Evolutionary conservation across 2,113 vertebrate genomes (phyloP), one percentile per base, ranked within the genome.

Genomic region (Brachypteracias leptosomus): DNA sequence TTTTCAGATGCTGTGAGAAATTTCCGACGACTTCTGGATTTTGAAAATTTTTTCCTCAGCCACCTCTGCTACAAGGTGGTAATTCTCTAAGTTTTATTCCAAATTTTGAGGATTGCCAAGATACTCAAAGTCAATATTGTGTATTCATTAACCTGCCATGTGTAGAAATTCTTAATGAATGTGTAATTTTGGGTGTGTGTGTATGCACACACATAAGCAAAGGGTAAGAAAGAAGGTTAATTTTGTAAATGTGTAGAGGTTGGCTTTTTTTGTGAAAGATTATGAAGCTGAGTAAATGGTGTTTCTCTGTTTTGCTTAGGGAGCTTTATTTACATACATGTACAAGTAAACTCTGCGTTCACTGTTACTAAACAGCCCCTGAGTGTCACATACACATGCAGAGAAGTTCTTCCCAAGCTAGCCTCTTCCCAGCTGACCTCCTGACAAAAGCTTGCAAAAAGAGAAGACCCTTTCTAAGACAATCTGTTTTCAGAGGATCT

Each of bases 181-280:
- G 14, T 12, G 25, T 54, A 18, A 49, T 70, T 81, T 44, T 31
- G 36, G 10, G 10, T 6, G 19, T 26, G 9, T n/a, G 8, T 15
- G 0, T 55, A 4, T 2, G 4, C 31, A 10, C 17, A 17, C 14
- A n/a, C 15, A 22, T 42, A 42, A n/a, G n/a, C 16, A 21, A 29
- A 38, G 1, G 10, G 9, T 31, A 16, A 55, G 63, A n/a, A 54
- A 58, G n/a, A 35, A 40, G 28, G 7, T 20, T 61, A 24, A 38
- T 22, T 65, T 42, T 52, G 16, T 83, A n/a, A 26, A 76, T 28
- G 12, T 72, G 7, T 38, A 12, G 42, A 59, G 28, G 42, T 42
- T n/a, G n/a, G n/a, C 0, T 46, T 68, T 61, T 57, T 72, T 19
- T 31, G 36, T 47, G 63, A 47, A 6, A 61, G 17, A 61, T 46